These are phyloP conservation scores for Macrotrachela quadricornifera DNA, from an alignment of 1,140 invertebrate genomes.

Conservation along the genomic window DNA sequence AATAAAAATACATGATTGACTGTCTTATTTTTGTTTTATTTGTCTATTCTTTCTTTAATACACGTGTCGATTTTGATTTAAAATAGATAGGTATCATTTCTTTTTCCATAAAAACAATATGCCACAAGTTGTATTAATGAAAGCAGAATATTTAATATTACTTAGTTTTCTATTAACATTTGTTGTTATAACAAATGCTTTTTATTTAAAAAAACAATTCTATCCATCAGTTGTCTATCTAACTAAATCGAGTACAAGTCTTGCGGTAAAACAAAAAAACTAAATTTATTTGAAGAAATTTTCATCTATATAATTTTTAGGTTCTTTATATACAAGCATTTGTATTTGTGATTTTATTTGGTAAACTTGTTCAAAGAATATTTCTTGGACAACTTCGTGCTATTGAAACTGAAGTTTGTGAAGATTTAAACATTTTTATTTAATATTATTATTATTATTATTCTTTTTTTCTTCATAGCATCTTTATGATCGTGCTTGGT, in stretches of 20 bases:
- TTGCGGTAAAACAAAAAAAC: slow-evolving; percentile 48
- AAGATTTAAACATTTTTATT: neutral
- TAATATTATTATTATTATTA: neutral
- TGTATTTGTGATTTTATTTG: slow-evolving; percentile 75
- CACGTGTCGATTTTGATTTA: too few species aligned
- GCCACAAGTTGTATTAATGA: too few species aligned
- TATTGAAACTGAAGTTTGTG: slow-evolving; percentile 76
- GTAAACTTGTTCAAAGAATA: slow-evolving; percentile 77
- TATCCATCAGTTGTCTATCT: slow-evolving; percentile 98
- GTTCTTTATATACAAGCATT: slow-evolving; percentile 93
- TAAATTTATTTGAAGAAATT: too few species aligned
- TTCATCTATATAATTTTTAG: slow-evolving; percentile 36
- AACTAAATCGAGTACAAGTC: slow-evolving; percentile 93
- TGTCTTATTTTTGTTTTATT: too few species aligned
- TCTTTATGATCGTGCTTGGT: slow-evolving; percentile 91
- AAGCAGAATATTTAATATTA: neutral
- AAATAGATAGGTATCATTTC: too few species aligned
- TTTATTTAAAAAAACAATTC: slow-evolving; percentile 93
- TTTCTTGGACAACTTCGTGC: slow-evolving; percentile 90
- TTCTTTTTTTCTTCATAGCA: slow-evolving; percentile 45
- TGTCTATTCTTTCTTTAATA: too few species aligned
- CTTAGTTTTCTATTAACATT: neutral
- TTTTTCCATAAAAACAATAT: too few species aligned
- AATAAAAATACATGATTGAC: too few species aligned
- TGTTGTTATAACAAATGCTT: slow-evolving; percentile 45